These are phyloP conservation scores for Trachymyrmex septentrionalis DNA, from an alignment of 1,140 invertebrate species.

Conservation along the genomic window DNA sequence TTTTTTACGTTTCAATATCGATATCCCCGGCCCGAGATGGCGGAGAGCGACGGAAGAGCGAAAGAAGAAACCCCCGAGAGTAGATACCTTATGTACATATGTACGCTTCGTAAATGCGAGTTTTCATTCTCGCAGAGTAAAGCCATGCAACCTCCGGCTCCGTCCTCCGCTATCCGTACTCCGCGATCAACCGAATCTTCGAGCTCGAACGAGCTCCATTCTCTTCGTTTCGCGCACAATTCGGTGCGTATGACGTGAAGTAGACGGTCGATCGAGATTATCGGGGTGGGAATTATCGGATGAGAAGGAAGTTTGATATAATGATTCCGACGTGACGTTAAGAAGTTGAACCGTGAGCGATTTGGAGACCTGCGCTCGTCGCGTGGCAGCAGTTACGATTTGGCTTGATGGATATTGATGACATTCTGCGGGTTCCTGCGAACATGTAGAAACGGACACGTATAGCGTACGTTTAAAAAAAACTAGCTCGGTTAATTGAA, in stretches of 20 bases:
- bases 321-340: slow-evolving; percentile 27
- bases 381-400: slow-evolving; percentile 29
- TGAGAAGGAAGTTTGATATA: slow-evolving; percentile 20
- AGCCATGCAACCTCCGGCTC: neutral
- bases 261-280: slow-evolving; percentile 19
- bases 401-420: slow-evolving; percentile 45
- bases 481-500: slow-evolving; percentile 42
- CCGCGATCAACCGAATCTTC: slow-evolving; percentile 9
- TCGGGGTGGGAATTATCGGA: slow-evolving; percentile 13
- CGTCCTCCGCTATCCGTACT: neutral
- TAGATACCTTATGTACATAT: neutral
- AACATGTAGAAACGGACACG: slow-evolving; percentile 27
- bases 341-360: slow-evolving; percentile 31
- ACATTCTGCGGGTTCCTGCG: slow-evolving; percentile 21
- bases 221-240: slow-evolving; percentile 13
- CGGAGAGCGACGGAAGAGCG: slow-evolving; percentile 12
- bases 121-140: neutral
- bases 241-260: neutral
- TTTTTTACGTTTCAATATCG: slow-evolving; percentile 85
- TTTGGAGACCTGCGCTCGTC: slow-evolving; percentile 11
- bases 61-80: slow-evolving; percentile 9
- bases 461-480: slow-evolving; percentile 15
- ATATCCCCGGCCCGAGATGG: slow-evolving; percentile 74
- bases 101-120: neutral
- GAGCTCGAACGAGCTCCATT: neutral